Evolutionary conservation across 2,888 invertebrate genomes (phyloP).

Genomic region (Vannuccia rotundouncinata): DNA sequence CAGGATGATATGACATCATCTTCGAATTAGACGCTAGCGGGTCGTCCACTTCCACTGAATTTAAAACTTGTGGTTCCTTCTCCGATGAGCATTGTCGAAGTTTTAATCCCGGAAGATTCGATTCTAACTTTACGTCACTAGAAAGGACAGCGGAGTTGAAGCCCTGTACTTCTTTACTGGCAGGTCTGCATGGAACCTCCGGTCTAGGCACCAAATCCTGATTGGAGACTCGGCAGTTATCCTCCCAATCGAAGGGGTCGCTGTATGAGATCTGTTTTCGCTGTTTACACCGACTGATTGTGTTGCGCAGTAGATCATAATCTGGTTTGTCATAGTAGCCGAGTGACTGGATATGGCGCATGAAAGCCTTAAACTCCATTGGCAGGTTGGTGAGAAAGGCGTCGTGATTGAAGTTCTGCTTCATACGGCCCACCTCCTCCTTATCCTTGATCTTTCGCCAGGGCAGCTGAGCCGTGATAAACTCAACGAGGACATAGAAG

Average conservation of each 20-base stretch:
- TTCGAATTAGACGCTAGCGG: too few relatives aligned
- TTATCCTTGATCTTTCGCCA: constrained; percentile 98
- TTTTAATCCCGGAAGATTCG: too few relatives aligned
- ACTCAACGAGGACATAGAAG: constrained; percentile 99
- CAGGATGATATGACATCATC: too few relatives aligned
- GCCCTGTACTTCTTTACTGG: neutral
- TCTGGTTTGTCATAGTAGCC: constrained; percentile 89
- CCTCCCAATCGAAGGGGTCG: constrained; percentile 91
- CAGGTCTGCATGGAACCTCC: too few relatives aligned
- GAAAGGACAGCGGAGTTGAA: neutral
- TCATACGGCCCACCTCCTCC: constrained; percentile 82
- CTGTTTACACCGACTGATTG: constrained; percentile 65
- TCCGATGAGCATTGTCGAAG: too few relatives aligned
- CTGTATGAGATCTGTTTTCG: constrained; percentile 79
- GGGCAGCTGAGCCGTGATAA: constrained; percentile 92
- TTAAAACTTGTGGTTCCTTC: too few relatives aligned
- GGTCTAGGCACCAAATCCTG: too few relatives aligned
- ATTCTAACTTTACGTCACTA: too few relatives aligned
- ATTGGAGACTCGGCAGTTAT: too few relatives aligned
- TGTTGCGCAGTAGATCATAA: constrained; percentile 73
- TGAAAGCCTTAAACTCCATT: constrained; percentile 68
- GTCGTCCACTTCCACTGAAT: too few relatives aligned
- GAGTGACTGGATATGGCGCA: constrained; percentile 80
- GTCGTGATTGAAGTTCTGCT: constrained; percentile 91
- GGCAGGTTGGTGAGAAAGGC: constrained; percentile 53